Evolutionary conservation across 2,797 vertebrate species (phyloP).

Genomic region (Myotis pilosus): DNA sequence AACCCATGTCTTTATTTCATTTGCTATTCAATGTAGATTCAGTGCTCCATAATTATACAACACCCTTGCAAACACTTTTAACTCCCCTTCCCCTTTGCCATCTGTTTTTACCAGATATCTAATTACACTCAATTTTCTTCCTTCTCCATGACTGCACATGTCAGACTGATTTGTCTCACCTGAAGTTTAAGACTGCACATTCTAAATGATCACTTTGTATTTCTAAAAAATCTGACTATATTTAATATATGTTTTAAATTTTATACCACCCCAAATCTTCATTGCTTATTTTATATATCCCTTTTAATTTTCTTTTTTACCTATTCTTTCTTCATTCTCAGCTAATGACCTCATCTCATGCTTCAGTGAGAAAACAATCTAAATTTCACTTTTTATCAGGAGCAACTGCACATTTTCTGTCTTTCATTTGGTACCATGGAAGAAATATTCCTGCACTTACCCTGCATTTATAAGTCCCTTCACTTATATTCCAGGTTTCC

Average conservation of each 20-base stretch:
- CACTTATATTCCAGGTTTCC: not conserved
- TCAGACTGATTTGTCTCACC: not conserved
- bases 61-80: not conserved
- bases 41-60: not conserved
- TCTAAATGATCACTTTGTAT: not conserved
- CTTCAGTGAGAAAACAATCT: not conserved
- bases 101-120: not conserved
- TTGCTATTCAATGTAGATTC: not conserved
- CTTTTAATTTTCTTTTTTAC: not conserved
- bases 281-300: not conserved
- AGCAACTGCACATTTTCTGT: not conserved
- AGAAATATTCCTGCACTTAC: not conserved
- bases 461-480: not conserved
- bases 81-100: not conserved
- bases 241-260: not conserved
- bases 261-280: not conserved
- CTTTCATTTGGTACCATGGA: not conserved
- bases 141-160: not conserved
- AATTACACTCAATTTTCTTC: constrained; percentile 18
- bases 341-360: not conserved
- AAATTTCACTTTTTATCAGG: not conserved
- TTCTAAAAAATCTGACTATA: not conserved
- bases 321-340: not conserved
- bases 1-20: not conserved
- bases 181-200: not conserved